Base-by-base conservation (phyloP, 2,797 vertebrate genomes). In the Lagothrix lagotricha region DNA sequence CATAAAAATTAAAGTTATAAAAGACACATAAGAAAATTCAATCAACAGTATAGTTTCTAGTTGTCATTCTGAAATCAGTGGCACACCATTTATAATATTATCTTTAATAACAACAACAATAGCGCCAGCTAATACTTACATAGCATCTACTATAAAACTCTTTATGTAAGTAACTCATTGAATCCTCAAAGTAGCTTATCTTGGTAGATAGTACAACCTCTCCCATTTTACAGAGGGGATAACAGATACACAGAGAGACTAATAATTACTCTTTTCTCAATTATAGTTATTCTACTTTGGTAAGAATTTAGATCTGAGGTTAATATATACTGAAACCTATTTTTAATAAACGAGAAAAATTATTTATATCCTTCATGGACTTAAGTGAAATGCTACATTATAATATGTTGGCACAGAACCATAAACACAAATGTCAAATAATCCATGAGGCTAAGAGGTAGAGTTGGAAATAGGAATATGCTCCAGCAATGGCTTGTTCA, bases 291-390 rank as follows among this genome's bases (percentile, higher is more conserved):
- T 61, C 41, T 48, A 58, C 26, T 75, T 72, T 41, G 41, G 41
- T 7, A 5, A 41, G 41, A 41, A 41, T 41, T 41, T 81, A 61
- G 48, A 13, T 17, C 76, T 50, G 80, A 77, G 39, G 36, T 50
- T 84, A 86, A 48, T 5, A 44, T 1, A 54, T 44, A 22, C 14
- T 73, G 58, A 96, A 92, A 79, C 73, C 13, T 57, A 36, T 82
- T 75, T 88, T 67, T 72, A 36, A 73, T n/a, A 52, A 89, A 77
- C 46, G 92, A 86, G 80, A 86, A 86, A 92, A 91, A 94, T 22
- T 57, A 77, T 75, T 96, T 50, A 19, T 11, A 24, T 87, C 58
- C 36, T 93, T 80, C 58, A 67, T 19, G 11, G 4, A 39, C 22
- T 52, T 88, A 73, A 70, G 50, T 80, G 73, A 94, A 84, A 70